These are phyloP conservation scores for Naja naja DNA, from an alignment of 2,113 vertebrate species.

Conservation along the genomic window DNA sequence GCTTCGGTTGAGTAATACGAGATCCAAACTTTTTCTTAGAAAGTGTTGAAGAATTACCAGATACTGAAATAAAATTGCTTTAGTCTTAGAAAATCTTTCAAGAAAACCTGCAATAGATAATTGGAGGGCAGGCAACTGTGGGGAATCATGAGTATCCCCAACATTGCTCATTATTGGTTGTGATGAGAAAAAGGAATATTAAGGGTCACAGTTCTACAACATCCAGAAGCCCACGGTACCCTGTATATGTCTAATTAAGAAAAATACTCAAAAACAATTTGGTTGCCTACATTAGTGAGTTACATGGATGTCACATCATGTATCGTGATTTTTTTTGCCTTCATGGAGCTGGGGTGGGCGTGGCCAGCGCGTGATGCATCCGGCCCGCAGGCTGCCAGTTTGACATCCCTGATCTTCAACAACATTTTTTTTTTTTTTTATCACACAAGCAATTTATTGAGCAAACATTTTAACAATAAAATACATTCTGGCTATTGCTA, in stretches of 20 bases:
- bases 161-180: not conserved
- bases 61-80: not conserved
- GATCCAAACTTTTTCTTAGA: not conserved
- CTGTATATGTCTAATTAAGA: not conserved
- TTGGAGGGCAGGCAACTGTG: not conserved
- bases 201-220: not conserved
- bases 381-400: no score
- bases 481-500: conserved; percentile 45
- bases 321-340: no score
- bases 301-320: not conserved
- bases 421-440: no score
- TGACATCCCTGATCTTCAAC: not conserved
- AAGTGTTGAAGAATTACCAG: not conserved
- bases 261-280: not conserved
- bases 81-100: not conserved
- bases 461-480: conserved; percentile 40
- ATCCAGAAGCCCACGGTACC: not conserved
- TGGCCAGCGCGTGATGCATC: no score
- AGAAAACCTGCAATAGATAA: not conserved
- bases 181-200: not conserved
- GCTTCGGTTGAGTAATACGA: not conserved
- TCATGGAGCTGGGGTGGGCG: no score
- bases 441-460: conserved; percentile 33
- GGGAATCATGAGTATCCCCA: not conserved
- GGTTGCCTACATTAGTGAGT: not conserved